A percentile compares a stretch with the other conserved stretches of the same genome.
Conservation (phyloP, 2,797 vertebrate genomes). For the Limnodromus scolopaceus region DNA sequence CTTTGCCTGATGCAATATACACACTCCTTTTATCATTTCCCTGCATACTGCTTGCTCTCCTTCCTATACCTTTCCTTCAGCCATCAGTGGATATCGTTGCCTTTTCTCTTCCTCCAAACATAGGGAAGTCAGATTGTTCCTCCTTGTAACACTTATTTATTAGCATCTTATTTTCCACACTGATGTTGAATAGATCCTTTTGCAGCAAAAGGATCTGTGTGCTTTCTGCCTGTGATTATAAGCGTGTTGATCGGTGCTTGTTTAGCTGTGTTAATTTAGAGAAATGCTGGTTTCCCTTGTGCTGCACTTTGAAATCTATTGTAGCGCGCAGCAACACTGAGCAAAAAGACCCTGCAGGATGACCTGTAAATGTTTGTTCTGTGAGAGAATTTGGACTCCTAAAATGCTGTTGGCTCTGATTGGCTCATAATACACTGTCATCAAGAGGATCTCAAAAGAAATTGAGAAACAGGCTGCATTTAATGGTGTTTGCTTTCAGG, state of each 20-base stretch:
- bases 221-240: background rate
- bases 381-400: background rate
- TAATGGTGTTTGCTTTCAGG: constrained; percentile 76
- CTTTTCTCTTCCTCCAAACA: background rate
- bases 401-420: background rate
- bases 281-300: background rate
- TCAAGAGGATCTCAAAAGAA: background rate
- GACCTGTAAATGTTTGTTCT: background rate
- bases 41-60: background rate
- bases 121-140: background rate
- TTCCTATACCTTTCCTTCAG: background rate
- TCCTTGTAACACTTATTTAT: background rate
- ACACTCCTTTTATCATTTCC: background rate
- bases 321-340: background rate
- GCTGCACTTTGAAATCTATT: background rate
- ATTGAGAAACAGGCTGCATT: background rate
- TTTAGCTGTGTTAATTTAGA: background rate
- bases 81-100: background rate
- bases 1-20: background rate
- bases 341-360: background rate
- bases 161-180: background rate
- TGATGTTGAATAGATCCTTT: background rate
- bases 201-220: background rate
- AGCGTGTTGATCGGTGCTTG: background rate
- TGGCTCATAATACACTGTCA: background rate